phyloP scores from a whole-genome alignment of 2,797 vertebrate genomes.

The Artibeus lituratus region DNA sequence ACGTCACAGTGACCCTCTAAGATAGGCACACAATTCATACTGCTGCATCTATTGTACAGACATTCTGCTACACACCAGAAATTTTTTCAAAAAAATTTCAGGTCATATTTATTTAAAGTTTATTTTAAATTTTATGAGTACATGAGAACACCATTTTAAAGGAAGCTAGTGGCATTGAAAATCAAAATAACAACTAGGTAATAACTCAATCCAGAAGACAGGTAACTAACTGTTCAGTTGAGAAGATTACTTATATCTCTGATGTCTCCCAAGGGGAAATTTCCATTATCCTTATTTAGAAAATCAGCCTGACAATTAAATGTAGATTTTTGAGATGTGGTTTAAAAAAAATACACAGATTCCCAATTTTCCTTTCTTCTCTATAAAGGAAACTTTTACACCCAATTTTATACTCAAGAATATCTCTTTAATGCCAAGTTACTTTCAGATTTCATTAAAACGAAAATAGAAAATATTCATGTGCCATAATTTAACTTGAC shows the following conservation, averaged over 20 bases:
- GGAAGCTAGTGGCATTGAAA: background rate
- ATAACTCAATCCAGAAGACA: background rate
- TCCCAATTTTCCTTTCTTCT: background rate
- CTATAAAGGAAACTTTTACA: background rate
- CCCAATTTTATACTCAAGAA: background rate
- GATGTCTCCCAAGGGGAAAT: background rate
- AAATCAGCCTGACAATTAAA: background rate
- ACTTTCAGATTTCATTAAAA: background rate
- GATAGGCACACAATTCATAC: background rate
- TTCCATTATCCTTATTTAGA: background rate
- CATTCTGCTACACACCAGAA: background rate
- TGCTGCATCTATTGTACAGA: background rate
- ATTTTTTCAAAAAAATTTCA: background rate
- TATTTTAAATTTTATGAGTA: background rate
- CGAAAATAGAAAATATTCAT: background rate
- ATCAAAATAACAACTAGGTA: background rate
- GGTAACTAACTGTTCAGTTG: background rate
- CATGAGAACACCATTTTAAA: background rate
- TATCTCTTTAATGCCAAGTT: background rate
- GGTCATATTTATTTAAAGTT: background rate
- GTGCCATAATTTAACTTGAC: background rate
- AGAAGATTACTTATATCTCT: background rate
- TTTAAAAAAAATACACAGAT: background rate
- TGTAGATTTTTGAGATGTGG: background rate
- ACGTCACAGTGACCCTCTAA: background rate